Evolutionary conservation across 64 coral and sea anemone genomes (phyloP), one percentile per base, ranked within the genome.

Genomic region (Stichodactyla helianthus): DNA sequence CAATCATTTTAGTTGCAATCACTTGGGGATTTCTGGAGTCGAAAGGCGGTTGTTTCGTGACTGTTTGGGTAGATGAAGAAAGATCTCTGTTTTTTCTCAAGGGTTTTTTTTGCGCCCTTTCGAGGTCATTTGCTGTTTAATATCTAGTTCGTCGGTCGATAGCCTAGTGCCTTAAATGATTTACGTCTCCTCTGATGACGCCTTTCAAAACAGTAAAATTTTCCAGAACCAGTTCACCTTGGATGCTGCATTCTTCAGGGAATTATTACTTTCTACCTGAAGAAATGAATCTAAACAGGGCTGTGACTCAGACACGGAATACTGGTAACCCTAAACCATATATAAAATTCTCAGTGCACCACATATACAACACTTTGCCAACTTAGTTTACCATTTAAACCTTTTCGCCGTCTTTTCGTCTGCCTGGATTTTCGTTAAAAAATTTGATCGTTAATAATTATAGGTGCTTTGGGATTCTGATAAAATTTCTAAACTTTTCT

Each of bases 1-100:
- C 68, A 74, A 74, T 74, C 25, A 74, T 9, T 74, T 31, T 74
- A 74, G 68, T 23, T 31, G 68, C 68, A 74, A 74, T 74, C 68
- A 74, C 10, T 74, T 74, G 68, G 12, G 25, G 68, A 11, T 74
- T 28, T 74, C 27, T 23, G 8, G 12, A 27, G 25, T 74, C 27
- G 12, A 26, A 74, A 27, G 68, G 26, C 25, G 26, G 25, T 13
- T 74, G 25, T 74, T 74, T 74, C 68, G 68, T 74, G 68, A 74
- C 68, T 74, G 68, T 74, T 74, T 74, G 68, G 68, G 68, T 74
- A 31, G 25, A 35, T 31, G 5, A n/a, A 74, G 10, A 31, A 26
- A 31, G 2, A 31, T 74, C 68, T 74, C 68, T 74, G 68, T 74
- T 74, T 74, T 74, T 74, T 74, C 68, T 74, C 68, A 74, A 74